Percentiles rank a stretch among this genome's conserved stretches.
Conservation (phyloP, 1,140 invertebrate species). For the Sitophilus oryzae region DNA sequence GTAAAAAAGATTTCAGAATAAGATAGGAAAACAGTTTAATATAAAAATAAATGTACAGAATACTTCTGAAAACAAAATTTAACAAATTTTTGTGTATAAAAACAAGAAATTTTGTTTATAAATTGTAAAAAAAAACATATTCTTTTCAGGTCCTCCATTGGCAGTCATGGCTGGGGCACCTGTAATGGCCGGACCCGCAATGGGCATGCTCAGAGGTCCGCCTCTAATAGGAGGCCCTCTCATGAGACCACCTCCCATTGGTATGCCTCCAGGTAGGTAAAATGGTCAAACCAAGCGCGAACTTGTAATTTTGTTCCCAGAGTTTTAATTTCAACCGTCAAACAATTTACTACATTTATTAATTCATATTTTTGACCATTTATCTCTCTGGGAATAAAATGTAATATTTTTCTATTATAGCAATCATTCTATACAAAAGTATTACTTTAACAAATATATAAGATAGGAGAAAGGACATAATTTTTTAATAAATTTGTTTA, state of each 20-base stretch:
- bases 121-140: neutral
- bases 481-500: no score
- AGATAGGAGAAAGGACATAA: no score
- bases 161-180: slow-evolving; percentile 39
- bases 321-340: neutral
- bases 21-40: no score
- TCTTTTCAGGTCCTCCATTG: slow-evolving; percentile 22
- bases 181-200: slow-evolving; percentile 48
- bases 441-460: no score
- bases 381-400: no score
- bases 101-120: neutral
- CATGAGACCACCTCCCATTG: slow-evolving; percentile 64
- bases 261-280: slow-evolving; percentile 66
- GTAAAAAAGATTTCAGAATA: no score
- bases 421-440: no score
- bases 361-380: no score
- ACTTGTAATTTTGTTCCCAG: neutral
- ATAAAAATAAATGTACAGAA: no score
- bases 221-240: slow-evolving; percentile 66
- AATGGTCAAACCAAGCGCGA: neutral
- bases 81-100: no score
- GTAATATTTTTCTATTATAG: no score
- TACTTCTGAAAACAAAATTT: no score
- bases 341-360: neutral
- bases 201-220: slow-evolving; percentile 60